Base-by-base conservation (phyloP, 2,888 invertebrate species). In the Gari tellinella region DNA sequence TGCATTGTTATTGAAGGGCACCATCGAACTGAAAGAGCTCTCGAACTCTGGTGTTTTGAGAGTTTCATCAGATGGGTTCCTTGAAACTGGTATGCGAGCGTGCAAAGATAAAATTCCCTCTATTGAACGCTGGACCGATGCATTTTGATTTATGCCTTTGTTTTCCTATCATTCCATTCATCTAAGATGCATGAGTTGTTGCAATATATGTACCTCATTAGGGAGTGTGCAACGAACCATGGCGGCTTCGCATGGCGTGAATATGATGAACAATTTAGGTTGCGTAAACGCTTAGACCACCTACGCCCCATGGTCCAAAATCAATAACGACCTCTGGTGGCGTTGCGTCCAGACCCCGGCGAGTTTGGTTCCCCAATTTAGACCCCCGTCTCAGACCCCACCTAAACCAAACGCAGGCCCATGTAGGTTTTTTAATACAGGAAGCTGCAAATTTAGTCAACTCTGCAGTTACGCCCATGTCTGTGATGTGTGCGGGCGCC, bases 311-410 rank as follows among this genome's bases (percentile, higher is more conserved):
- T 66, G 72, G 72, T n/a, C 52, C 1, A n/a, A 2, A 1, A 72
- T 72, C 1, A 66, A 72, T 45, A 61, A 61, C 14, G 62, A 72
- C n/a, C 48, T 72, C 23, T 72, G 72, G 72, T 57, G 60, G 55
- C 56, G 62, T 38, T 66, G 65, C 10, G 31, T 31, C 5, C 31
- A 31, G 31, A 31, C 4, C 10, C 31, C n/a, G n/a, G n/a, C n/a
- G 10, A 4, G 31, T 31, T 31, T 31, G 31, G n/a, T n/a, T 31
- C 31, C 5, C 5, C 31, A 31, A 31, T 4, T 10, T 10, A 10
- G 4, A 31, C 31, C 4, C 10, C 31, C 31, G n/a, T n/a, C n/a
- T n/a, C n/a, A 31, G 31, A 7, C 5, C 5, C 31, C 31, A 31
- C 31, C n/a, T n/a, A n/a, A 31, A 31, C 31, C 31, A 31, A 31